Evolutionary conservation across 2,888 invertebrate genomes (phyloP), one percentile per base, ranked within the genome.

Genomic region (Nudaria mundana): DNA sequence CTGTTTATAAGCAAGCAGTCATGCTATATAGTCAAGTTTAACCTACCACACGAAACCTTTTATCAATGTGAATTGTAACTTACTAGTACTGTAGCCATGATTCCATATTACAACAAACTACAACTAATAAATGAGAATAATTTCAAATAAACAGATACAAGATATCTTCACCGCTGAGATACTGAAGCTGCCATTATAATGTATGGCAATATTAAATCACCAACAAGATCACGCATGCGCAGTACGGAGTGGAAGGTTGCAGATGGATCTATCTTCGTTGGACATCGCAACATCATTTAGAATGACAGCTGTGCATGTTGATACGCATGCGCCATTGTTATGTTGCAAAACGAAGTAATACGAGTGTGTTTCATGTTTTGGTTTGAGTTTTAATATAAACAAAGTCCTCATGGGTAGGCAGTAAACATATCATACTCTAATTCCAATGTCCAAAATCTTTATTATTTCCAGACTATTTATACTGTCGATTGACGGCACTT

Each of bases 191-290:
- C 35, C 44, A 30, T 16, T 42, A 43, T 50, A 45, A 52, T 42
- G 40, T 50, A 48, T 51, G 46, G 47, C 39, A 52, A 52, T 57
- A 53, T 57, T 57, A 53, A 47, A 59, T 56, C 45, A 48, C 41
- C 43, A 59, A 44, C 46, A 59, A 44, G 51, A 56, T 53, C 53
- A 51, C 51, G 48, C 52, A 43, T 55, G 50, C 49, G 41, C 52
- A 55, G 51, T 45, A 48, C 53, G 45, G 51, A 52, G 56, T 56
- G 44, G 44, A 34, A 51, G 50, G 50, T 41, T 52, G 49, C 40
- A 38, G 67, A 63, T 54, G 65, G 60, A 69, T 71, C 63, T 66
- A 67, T 71, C 71, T 71, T 62, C 61, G 69, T 69, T 53, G 45
- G 31, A 32, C 34, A 71, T 71, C 71, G 56, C 48, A 44, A 48